Percentiles rank a stretch among this genome's conserved stretches.
Evolutionary conservation across 2,888 invertebrate genomes (phyloP).

Genomic region (Drosophila robusta): DNA sequence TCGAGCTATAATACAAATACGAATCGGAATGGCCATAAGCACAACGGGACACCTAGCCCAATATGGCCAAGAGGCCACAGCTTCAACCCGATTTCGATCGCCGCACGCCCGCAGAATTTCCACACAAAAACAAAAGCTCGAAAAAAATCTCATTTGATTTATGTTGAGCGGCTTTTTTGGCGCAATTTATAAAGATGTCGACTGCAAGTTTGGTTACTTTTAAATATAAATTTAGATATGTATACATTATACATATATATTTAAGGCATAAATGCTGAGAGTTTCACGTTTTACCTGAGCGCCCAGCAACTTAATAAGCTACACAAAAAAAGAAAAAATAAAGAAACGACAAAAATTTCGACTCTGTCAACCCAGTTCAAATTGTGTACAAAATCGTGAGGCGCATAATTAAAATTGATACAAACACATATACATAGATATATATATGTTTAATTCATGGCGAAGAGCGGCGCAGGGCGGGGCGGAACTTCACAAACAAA

Average conservation of each 20-base stretch:
- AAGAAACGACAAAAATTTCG: slow-evolving; percentile 28
- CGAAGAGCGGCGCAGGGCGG: not conserved
- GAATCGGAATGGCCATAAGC: slow-evolving; percentile 45
- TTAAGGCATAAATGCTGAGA: slow-evolving; percentile 46
- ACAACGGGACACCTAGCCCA: slow-evolving; percentile 58
- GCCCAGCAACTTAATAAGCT: slow-evolving; percentile 50
- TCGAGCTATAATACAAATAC: slow-evolving; percentile 17
- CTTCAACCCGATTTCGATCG: slow-evolving; percentile 59
- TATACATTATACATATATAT: slow-evolving; percentile 27
- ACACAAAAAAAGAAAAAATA: slow-evolving; percentile 9
- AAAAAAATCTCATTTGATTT: slow-evolving; percentile 68
- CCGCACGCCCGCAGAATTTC: slow-evolving; percentile 76
- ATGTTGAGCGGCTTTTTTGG: slow-evolving; percentile 59
- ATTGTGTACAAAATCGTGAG: slow-evolving; percentile 80
- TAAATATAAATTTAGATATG: slow-evolving; percentile 25
- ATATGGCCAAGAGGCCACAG: slow-evolving; percentile 39
- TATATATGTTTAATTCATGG: slow-evolving; percentile 58
- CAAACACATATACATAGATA: slow-evolving; percentile 10
- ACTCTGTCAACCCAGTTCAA: slow-evolving; percentile 79
- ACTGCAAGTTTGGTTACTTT: slow-evolving; percentile 49
- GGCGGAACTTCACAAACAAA: slow-evolving; percentile 17
- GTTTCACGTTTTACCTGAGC: slow-evolving; percentile 69
- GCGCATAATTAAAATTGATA: slow-evolving; percentile 76
- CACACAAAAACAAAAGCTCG: slow-evolving; percentile 36
- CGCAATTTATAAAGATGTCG: slow-evolving; percentile 78